A percentile compares a stretch with the other conserved stretches of the same genome.
Conservation (phyloP, 2,113 vertebrate species). For the Zosterops lateralis region DNA sequence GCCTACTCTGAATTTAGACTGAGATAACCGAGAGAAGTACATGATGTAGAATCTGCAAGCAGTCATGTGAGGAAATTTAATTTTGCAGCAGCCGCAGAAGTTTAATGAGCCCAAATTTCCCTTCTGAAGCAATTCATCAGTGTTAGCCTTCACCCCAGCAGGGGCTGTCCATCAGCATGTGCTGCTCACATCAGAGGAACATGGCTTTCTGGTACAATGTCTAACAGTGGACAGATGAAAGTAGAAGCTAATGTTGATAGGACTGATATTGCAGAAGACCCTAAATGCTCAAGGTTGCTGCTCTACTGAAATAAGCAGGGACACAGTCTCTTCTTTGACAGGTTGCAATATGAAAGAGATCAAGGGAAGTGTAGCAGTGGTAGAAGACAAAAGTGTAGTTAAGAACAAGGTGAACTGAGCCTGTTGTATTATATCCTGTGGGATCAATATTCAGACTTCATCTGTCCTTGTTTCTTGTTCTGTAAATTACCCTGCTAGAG, state of each 20-base stretch:
- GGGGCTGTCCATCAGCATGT: background rate
- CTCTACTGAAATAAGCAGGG: background rate
- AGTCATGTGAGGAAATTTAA: background rate
- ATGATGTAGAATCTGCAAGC: background rate
- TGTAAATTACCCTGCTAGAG: slow-evolving; percentile 33
- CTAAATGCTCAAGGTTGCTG: background rate
- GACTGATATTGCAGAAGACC: background rate
- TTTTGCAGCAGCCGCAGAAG: background rate
- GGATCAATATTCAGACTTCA: slow-evolving; percentile 40
- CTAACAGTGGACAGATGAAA: background rate
- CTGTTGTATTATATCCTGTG: background rate
- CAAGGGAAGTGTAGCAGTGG: background rate
- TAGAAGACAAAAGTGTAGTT: background rate
- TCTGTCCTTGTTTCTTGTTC: slow-evolving; percentile 45
- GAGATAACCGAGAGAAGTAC: background rate
- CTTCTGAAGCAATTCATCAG: background rate
- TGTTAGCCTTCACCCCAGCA: background rate
- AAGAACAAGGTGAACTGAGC: slow-evolving; percentile 4
- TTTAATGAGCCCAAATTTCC: background rate
- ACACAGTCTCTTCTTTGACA: background rate
- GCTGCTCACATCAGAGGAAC: background rate
- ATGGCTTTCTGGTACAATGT: background rate
- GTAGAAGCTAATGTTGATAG: background rate
- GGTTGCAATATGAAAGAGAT: background rate
- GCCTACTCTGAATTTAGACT: background rate